Evolutionary conservation across 1,140 invertebrate genomes (phyloP), one percentile per base, ranked within the genome.

Genomic region (Schlechtendalia chinensis): DNA sequence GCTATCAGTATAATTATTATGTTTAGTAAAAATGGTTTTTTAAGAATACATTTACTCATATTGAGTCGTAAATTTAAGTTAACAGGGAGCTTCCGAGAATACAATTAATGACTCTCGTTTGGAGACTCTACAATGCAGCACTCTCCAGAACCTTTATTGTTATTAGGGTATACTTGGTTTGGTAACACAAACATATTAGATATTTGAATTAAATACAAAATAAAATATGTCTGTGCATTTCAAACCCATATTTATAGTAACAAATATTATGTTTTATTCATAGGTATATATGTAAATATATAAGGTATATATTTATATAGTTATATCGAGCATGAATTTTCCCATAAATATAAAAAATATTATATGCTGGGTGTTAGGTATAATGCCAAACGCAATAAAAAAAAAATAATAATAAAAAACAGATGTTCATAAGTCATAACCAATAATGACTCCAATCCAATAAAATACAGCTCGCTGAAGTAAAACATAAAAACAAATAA

Each of bases 371-470:
- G 24, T 77, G 8, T 12, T 50, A 50, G 47, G 47, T 47, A 47
- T 27, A 47, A 77, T 19, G 17, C 6, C 22, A 47, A 77, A 50
- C 61, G 39, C 39, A 50, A 77, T 24, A 50, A 63, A 16, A 50
- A 50, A 59, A 1, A 45, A 45, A 45, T 5, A 45, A 45, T 5
- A 45, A 45, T 45, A 45, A 45, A 50, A 77, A 61, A 77, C 22
- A 58, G n/a, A 22, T 47, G 19, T 74, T n/a, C 54, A 22, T 54
- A 58, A 75, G 32, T 77, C 56, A 77, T 59, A 61, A 79, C 45
- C 45, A 61, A 79, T 63, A 63, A 79, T 50, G 75, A 79, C 6
- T 77, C 59, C 72, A 81, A 79, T 81, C 72, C 69, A 27, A 81
- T 50, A 12, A 81, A 81, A 32, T 81, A 32, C 47, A 75, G 47